phyloP scores from a whole-genome alignment of 2,113 vertebrate genomes.

The Nipponia nippon region DNA sequence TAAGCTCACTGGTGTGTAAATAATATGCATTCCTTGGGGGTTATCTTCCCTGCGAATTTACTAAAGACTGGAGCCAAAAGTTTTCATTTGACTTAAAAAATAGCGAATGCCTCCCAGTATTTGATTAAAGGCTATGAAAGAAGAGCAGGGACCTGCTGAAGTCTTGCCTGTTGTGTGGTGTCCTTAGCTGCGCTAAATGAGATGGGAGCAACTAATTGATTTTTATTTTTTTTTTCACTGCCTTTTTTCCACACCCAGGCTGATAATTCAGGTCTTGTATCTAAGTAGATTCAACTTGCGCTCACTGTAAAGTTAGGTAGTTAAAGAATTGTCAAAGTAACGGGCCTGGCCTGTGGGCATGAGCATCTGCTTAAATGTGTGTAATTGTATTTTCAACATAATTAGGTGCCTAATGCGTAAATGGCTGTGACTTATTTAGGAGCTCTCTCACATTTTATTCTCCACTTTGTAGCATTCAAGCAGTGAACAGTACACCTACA shows the following conservation, averaged over 20 bases:
- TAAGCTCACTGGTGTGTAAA: constrained; percentile 18
- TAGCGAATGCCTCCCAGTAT: neutral
- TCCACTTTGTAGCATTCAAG: neutral
- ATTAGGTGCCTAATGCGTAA: constrained; percentile 1
- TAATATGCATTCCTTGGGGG: neutral
- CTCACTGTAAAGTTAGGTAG: neutral
- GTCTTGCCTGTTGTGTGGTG: neutral
- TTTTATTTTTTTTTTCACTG: neutral
- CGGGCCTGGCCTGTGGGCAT: neutral
- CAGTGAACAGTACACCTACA: neutral
- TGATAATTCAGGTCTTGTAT: neutral
- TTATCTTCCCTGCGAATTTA: neutral
- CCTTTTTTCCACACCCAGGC: neutral
- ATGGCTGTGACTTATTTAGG: neutral
- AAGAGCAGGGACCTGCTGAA: neutral
- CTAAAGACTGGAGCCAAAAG: neutral
- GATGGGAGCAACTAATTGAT: neutral
- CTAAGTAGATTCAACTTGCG: neutral
- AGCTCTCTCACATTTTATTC: neutral
- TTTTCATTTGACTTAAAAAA: neutral
- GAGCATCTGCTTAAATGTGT: constrained; percentile 4
- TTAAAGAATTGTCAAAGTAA: constrained; percentile 2
- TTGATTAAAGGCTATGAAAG: neutral
- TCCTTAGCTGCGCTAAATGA: neutral
- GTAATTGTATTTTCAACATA: constrained; percentile 26